Evolutionary conservation across 2,113 vertebrate genomes (phyloP).

Genomic region (Lynx canadensis): DNA sequence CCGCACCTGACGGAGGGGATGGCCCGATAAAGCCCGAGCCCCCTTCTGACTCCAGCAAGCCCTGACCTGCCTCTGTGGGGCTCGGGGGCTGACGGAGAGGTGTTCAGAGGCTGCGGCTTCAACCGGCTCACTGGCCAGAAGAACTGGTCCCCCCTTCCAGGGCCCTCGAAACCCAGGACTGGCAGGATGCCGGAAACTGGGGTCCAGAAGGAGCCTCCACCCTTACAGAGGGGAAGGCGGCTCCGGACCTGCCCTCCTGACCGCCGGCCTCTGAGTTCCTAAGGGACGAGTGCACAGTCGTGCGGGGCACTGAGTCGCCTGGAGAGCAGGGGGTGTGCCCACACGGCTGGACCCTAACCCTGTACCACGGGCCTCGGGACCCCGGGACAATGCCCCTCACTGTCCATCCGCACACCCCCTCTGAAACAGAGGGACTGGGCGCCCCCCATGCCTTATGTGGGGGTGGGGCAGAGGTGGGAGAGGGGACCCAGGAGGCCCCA

Average conservation of each 20-base stretch:
- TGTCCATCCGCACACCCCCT: neutral
- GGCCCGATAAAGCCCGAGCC: neutral
- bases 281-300: fast-evolving
- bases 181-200: neutral
- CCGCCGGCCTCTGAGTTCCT: neutral
- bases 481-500: neutral
- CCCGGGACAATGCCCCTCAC: neutral
- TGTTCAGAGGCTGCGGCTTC: neutral
- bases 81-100: neutral
- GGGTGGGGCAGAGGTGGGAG: neutral
- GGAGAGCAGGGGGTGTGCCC: neutral
- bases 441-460: neutral
- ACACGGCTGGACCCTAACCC: neutral
- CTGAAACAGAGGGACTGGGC: neutral
- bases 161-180: neutral
- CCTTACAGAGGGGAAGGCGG: neutral
- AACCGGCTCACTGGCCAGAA: neutral
- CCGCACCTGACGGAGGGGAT: neutral
- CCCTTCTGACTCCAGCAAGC: neutral
- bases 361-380: neutral
- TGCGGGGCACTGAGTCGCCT: neutral
- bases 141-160: neutral
- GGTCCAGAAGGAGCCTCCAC: neutral
- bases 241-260: neutral
- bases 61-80: neutral